Conservation (phyloP, 2,888 invertebrate species). For the Scaptomyza caliginosa region DNA sequence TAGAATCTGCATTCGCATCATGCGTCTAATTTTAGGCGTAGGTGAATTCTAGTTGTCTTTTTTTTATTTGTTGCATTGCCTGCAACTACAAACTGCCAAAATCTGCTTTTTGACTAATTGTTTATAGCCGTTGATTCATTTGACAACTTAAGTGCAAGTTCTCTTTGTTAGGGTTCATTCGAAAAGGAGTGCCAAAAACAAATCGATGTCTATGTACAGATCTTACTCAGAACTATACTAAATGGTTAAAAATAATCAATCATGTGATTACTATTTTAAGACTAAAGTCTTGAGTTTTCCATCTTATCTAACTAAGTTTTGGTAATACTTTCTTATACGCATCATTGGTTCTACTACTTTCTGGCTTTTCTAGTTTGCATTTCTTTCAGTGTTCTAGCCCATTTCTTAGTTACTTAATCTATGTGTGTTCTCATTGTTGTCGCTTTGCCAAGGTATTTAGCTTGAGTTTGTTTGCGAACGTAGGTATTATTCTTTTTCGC, state of each 20-base stretch:
- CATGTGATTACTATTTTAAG: background rate
- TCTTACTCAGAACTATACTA: background rate
- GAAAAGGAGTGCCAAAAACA: background rate
- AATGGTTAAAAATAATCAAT: background rate
- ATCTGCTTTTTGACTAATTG: conserved; percentile 25
- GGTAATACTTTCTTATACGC: conserved; percentile 1
- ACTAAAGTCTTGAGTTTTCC: too few relatives aligned
- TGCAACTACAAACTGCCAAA: conserved; percentile 28
- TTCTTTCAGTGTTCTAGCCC: conserved; percentile 44
- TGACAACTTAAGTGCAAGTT: conserved; percentile 21
- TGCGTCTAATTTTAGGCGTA: conserved; percentile 70
- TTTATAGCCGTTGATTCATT: conserved; percentile 45
- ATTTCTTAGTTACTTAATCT: conserved; percentile 73
- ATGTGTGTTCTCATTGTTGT: conserved; percentile 67
- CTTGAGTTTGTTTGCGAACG: conserved; percentile 58
- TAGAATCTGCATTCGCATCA: conserved; percentile 63
- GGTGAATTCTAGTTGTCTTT: conserved; percentile 37
- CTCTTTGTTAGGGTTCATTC: background rate
- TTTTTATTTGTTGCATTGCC: too few relatives aligned
- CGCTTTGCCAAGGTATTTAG: conserved; percentile 76
- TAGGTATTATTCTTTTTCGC: conserved; percentile 54
- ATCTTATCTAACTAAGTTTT: background rate
- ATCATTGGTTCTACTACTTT: conserved; percentile 14
- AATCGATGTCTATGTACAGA: background rate
- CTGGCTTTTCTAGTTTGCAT: background rate